Percentiles rank a stretch among this genome's conserved stretches.
Evolutionary conservation across 2,888 invertebrate genomes (phyloP).

Genomic region (Tetragonisca angustula): DNA sequence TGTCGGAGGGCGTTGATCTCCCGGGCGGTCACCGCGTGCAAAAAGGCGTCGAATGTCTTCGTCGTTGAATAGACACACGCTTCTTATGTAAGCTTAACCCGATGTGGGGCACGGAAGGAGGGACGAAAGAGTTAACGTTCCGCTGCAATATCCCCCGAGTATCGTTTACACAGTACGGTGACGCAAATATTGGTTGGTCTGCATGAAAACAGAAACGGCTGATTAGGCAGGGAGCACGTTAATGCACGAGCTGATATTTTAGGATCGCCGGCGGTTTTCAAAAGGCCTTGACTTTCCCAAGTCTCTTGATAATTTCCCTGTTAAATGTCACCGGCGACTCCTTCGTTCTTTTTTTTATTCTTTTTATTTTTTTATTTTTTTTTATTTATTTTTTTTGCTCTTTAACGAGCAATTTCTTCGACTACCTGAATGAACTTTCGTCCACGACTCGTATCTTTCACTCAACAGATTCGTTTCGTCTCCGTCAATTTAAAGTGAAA

Average conservation of each 20-base stretch:
- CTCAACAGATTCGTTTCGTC: neutral
- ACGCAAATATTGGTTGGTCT: conserved; percentile 43
- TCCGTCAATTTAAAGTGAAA: neutral
- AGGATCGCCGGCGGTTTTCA: conserved; percentile 4
- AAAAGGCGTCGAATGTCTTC: conserved; percentile 42
- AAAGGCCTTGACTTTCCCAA: neutral
- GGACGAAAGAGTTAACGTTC: conserved; percentile 10
- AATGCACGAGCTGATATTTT: conserved; percentile 16
- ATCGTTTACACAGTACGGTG: conserved; percentile 18
- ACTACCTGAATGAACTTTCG: too few species aligned
- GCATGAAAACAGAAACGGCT: conserved; percentile 37
- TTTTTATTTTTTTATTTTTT: neutral
- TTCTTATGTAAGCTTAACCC: conserved; percentile 32
- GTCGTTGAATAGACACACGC: conserved; percentile 14
- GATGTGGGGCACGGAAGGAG: neutral
- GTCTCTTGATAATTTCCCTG: neutral
- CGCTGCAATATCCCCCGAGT: conserved; percentile 21
- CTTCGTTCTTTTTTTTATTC: neutral
- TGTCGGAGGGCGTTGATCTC: conserved; percentile 55
- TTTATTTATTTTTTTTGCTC: neutral
- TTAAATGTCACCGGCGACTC: neutral
- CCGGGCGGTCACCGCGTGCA: conserved; percentile 39
- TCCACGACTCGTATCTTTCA: too few species aligned
- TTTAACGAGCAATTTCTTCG: too few species aligned
- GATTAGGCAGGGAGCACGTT: conserved; percentile 41